Percentiles rank a stretch among this genome's conserved stretches.
Conservation (phyloP, 2,888 invertebrate species). For the Meganola albula region DNA sequence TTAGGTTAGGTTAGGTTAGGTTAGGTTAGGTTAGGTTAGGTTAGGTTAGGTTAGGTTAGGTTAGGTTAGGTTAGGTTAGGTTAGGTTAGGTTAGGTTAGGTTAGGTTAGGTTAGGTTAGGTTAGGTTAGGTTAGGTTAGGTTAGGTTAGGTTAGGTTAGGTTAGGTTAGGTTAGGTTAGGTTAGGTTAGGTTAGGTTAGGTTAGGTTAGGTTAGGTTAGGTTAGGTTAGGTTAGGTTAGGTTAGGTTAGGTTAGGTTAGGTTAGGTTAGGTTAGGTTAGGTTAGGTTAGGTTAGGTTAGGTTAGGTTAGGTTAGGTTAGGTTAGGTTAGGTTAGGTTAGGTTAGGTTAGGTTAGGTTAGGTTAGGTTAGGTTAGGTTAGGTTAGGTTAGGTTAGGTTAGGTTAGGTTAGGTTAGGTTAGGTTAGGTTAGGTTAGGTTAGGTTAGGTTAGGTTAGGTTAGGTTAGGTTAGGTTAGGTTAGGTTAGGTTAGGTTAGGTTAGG, state of each 20-base stretch:
- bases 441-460: conserved; percentile 12
- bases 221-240: conserved; percentile 19
- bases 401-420: conserved; percentile 11
- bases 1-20: conserved; percentile 9
- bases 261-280: conserved; percentile 17
- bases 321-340: conserved; percentile 16
- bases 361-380: conserved; percentile 12
- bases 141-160: conserved; percentile 18
- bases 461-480: conserved; percentile 6
- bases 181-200: conserved; percentile 19
- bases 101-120: conserved; percentile 21
- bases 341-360: conserved; percentile 16
- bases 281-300: conserved; percentile 14
- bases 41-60: conserved; percentile 13
- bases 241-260: conserved; percentile 16
- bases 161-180: conserved; percentile 19
- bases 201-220: conserved; percentile 20
- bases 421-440: conserved; percentile 11
- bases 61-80: conserved; percentile 15
- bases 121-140: conserved; percentile 20
- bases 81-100: conserved; percentile 13
- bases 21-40: conserved; percentile 9
- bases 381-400: conserved; percentile 11
- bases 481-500: conserved; percentile 6
- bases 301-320: conserved; percentile 16